Evolutionary conservation across 2,888 invertebrate species (phyloP).

Genomic region (Meta bourneti): DNA sequence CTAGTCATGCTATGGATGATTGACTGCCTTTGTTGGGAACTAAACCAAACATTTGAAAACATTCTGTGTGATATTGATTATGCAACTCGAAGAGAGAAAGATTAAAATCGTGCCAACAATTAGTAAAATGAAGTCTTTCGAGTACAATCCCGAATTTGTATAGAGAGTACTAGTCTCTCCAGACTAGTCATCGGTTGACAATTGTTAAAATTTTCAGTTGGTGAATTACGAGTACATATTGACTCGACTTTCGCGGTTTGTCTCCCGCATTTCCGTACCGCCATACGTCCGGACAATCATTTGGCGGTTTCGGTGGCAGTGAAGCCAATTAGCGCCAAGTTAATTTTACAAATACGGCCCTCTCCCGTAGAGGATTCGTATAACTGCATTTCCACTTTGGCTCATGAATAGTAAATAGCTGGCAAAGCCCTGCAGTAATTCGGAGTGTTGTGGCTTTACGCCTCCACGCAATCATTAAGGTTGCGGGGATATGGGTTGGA

Average conservation of each 20-base stretch:
- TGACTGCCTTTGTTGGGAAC: no score
- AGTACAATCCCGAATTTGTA: neutral
- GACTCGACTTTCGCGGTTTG: slow-evolving; percentile 1
- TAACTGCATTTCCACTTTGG: slow-evolving; percentile 64
- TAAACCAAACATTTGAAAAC: no score
- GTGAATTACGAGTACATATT: slow-evolving; percentile 16
- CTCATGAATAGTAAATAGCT: slow-evolving; percentile 64
- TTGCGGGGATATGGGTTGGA: neutral
- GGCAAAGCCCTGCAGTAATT: slow-evolving; percentile 41
- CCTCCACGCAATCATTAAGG: slow-evolving; percentile 48
- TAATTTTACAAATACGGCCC: slow-evolving; percentile 72
- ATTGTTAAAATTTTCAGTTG: neutral
- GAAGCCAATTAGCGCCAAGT: slow-evolving; percentile 66
- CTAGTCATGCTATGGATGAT: no score
- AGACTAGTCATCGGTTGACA: neutral
- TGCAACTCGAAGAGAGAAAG: no score
- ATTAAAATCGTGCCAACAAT: no score
- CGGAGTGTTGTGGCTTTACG: slow-evolving; percentile 45
- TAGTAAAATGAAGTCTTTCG: neutral
- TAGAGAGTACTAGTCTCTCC: no score
- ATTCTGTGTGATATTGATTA: no score
- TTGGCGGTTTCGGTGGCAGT: slow-evolving; percentile 55
- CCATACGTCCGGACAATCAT: slow-evolving; percentile 47
- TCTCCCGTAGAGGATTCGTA: slow-evolving; percentile 17
- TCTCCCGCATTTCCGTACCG: neutral